Evolutionary conservation across 2,888 invertebrate species (phyloP), one percentile per base, ranked within the genome.

Genomic region (Euplagia quadripunctaria): DNA sequence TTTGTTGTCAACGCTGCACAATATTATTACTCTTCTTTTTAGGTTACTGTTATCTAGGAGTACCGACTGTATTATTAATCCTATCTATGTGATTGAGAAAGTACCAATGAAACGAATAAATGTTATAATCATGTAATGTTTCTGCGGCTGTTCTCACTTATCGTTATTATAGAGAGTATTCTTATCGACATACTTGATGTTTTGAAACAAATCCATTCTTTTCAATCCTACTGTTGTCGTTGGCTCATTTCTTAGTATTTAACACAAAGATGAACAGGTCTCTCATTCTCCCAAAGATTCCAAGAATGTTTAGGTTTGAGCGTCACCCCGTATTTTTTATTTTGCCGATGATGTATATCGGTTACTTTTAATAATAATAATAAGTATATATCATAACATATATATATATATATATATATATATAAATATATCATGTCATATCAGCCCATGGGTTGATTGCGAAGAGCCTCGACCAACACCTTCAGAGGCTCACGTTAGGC

Each of bases 201-300:
- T 67, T 41, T 67, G 52, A 52, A 67, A 67, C 52, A 41, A 67
- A 52, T 42, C 51, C 51, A 52, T 67, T 67, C 67, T 67, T 52
- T 67, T 17, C 67, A 67, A 52, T 41, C 41, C 52, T 51, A 67
- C 16, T 52, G 51, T 51, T 67, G 52, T 5, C 51, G 16, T 67
- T 41, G 41, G 67, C 41, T 41, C 17, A 8, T 41, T 67, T 67
- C 67, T 67, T 67, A 51, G 67, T 67, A 67, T 51, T 67, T 52
- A 51, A 41, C 41, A 52, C 52, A 9, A 42, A 52, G 51, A 66
- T 51, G 14, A 67, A 31, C 51, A 16, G 31, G 17, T 31, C 31
- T 31, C 31, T 31, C 31, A 31, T 31, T 11, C 16, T 67, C 16
- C 4, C 12, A 20, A 5, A 65, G 65, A 65, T 65, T 46, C 65